These are phyloP conservation scores for Cheilosia impressa DNA, from an alignment of 2,888 invertebrate genomes.

Conservation along the genomic window DNA sequence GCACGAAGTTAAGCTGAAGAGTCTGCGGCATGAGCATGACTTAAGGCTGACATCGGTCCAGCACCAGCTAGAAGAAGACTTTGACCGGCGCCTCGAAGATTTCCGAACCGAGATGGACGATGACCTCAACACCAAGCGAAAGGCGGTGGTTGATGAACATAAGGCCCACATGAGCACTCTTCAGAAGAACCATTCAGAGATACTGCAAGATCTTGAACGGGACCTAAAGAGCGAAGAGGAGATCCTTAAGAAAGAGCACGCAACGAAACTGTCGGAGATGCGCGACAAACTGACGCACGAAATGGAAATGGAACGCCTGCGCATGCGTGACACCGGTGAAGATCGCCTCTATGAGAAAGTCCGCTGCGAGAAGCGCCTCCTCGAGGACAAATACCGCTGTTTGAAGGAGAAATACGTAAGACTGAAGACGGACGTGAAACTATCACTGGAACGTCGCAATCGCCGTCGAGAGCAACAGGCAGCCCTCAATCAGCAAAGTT, in stretches of 20 bases:
- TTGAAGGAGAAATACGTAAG: conserved; percentile 92
- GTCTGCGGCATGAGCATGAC: conserved; percentile 82
- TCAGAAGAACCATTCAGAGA: conserved; percentile 82
- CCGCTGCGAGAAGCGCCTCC: conserved; percentile 88
- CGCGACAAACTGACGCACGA: conserved; percentile 86
- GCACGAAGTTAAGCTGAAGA: conserved; percentile 82
- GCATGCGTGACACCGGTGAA: conserved; percentile 83
- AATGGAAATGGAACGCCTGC: conserved; percentile 84
- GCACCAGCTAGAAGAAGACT: conserved; percentile 84
- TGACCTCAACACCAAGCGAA: conserved; percentile 84
- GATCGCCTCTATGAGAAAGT: conserved; percentile 86
- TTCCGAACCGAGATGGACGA: conserved; percentile 81
- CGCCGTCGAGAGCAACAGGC: conserved; percentile 86
- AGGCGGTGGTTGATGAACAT: conserved; percentile 85
- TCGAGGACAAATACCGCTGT: conserved; percentile 91
- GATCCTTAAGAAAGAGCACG: conserved; percentile 88
- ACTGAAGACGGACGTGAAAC: conserved; percentile 91
- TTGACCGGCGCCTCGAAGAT: conserved; percentile 83
- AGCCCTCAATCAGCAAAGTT: conserved; percentile 78
- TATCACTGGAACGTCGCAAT: conserved; percentile 90
- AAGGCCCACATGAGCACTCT: conserved; percentile 82
- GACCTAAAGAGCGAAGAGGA: conserved; percentile 86
- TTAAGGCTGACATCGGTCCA: conserved; percentile 83
- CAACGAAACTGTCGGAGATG: conserved; percentile 87
- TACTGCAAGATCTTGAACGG: conserved; percentile 82